Evolutionary conservation across 2,797 vertebrate species (phyloP).

Genomic region (Borostomias antarcticus): DNA sequence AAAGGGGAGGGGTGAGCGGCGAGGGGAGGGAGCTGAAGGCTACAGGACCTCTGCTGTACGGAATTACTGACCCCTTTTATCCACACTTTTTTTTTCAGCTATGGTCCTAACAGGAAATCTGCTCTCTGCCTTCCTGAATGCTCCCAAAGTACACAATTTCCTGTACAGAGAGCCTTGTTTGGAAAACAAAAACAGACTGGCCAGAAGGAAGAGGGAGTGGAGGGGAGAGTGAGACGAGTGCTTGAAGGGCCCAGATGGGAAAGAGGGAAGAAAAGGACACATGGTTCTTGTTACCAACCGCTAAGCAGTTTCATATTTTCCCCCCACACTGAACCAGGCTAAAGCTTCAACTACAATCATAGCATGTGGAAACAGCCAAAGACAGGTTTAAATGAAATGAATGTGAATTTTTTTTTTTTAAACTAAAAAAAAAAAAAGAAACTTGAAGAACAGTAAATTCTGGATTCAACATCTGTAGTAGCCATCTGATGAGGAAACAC

Average conservation of each 20-base stretch:
- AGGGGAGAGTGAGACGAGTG: constrained; percentile 44
- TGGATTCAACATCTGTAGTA: background rate
- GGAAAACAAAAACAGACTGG: constrained; percentile 80
- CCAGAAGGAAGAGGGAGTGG: constrained; percentile 72
- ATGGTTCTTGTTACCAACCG: constrained; percentile 72
- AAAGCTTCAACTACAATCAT: background rate
- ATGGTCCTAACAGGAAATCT: constrained; percentile 70
- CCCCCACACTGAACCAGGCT: constrained; percentile 29
- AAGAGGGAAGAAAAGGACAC: constrained; percentile 60
- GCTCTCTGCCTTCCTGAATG: constrained; percentile 79
- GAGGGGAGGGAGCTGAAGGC: constrained; percentile 67
- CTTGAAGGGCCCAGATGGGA: constrained; percentile 75
- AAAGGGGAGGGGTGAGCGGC: constrained; percentile 58
- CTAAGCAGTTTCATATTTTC: constrained; percentile 45
- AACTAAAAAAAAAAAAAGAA: too few species aligned
- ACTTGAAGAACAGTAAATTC: background rate
- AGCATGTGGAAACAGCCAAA: background rate
- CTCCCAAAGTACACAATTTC: constrained; percentile 82
- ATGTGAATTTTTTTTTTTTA: background rate
- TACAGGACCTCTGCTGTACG: constrained; percentile 60
- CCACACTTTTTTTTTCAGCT: constrained; percentile 40
- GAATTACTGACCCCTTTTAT: constrained; percentile 41
- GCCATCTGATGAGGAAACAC: background rate
- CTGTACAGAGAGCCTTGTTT: constrained; percentile 77
- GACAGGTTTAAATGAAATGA: background rate